Base-by-base conservation (phyloP, 2,888 invertebrate genomes). In the Tenthredo notha region DNA sequence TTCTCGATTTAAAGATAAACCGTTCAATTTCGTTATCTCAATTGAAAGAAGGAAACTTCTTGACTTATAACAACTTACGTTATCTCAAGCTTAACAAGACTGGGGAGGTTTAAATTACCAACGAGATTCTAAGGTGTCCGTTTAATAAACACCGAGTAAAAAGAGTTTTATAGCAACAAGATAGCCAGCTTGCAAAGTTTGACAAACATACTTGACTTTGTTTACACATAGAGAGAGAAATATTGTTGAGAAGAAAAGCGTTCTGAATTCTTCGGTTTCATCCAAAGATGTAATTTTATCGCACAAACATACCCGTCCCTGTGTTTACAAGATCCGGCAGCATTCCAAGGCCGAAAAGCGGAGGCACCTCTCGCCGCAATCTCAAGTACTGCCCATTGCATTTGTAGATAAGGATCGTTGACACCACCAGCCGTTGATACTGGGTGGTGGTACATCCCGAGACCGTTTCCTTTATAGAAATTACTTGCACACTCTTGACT, bases 331-430 rank as follows among this genome's bases (percentile, higher is more conserved):
- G 92, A 89, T 86, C 90, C 90, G 18, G 92, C 87, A 61, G 93
- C 88, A 87, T 91, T 93, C 94, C 93, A 94, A 83, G 94, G 93
- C 88, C 93, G 92, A 88, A 94, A 94, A 75, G 94, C 94, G 25
- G 93, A 93, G 65, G 93, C 92, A 37, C 92, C 93, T 86, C 93
- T 90, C 40, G 93, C 90, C 61, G 93, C 93, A 74, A 93, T 88
- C 88, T 93, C 93, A 85, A 92, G 91, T 37, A 92, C 91, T 82
- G 93, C 92, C 93, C 93, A 93, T 86, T 93, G 93, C 92, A 93
- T 92, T 86, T 92, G 91, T 84, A 93, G 86, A 88, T 92, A 92
- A 33, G 92, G 92, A 88, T 93, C 92, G 84, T 88, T 90, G 21
- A 90, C 89, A 58, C 87, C 87, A 33, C 89, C 87, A 40, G 90